Evolutionary conservation across 2,797 vertebrate genomes (phyloP).

Genomic region (Eulemur albifrons): DNA sequence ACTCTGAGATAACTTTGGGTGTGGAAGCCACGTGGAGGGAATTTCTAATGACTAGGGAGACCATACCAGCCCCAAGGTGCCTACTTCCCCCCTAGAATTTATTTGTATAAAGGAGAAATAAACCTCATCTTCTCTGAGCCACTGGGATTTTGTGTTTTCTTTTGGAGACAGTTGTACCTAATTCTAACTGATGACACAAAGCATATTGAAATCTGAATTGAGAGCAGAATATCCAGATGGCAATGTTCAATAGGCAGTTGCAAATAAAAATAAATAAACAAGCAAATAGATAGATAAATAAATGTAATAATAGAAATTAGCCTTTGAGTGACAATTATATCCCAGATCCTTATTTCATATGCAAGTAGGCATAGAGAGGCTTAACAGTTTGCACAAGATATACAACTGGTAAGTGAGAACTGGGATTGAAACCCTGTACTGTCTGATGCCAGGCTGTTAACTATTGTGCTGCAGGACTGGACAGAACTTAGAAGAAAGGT

Average conservation of each 20-base stretch:
- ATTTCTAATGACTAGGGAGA: not conserved
- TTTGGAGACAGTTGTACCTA: not conserved
- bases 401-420: not conserved
- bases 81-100: not conserved
- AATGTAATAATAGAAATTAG: not conserved
- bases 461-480: not conserved
- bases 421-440: not conserved
- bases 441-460: not conserved
- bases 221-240: not conserved
- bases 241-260: not conserved
- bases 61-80: not conserved
- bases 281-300: not conserved
- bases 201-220: not conserved
- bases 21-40: not conserved
- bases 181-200: not conserved
- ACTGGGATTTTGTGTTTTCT: not conserved
- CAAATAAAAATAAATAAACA: not conserved
- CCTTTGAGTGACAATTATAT: not conserved
- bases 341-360: not conserved
- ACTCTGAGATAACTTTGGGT: not conserved
- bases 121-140: not conserved
- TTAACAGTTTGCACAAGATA: not conserved
- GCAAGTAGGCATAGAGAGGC: not conserved
- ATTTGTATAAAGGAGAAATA: not conserved
- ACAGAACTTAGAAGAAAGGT: not conserved